Percentiles rank a stretch among this genome's conserved stretches.
Conservation (phyloP, 2,888 invertebrate genomes). For the Folsomia candida region DNA sequence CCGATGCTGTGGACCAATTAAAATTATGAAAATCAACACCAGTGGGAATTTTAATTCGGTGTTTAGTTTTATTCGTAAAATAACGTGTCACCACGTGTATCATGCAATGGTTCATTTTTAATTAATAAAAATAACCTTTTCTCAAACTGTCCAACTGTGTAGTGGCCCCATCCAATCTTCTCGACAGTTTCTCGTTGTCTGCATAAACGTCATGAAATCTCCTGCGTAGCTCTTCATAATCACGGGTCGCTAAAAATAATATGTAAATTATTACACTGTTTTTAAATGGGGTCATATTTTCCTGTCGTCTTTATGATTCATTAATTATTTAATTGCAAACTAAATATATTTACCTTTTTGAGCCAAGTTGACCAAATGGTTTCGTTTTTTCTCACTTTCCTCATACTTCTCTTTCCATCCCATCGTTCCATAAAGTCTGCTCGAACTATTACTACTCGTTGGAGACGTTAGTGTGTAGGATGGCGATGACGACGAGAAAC, state of each 20-base stretch:
- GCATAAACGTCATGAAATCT: slow-evolving; percentile 63
- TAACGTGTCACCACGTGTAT: not conserved
- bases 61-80: not conserved
- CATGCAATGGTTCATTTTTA: not conserved
- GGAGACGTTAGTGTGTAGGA: not conserved
- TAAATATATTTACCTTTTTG: slow-evolving; percentile 63
- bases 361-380: slow-evolving; percentile 65
- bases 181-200: slow-evolving; percentile 62
- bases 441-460: slow-evolving; percentile 1
- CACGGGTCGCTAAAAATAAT: slow-evolving; percentile 60
- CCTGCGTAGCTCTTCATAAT: slow-evolving; percentile 64
- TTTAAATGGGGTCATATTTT: not conserved
- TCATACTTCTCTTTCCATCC: slow-evolving; percentile 69
- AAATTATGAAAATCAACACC: not conserved
- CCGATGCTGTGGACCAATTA: slow-evolving; percentile 61
- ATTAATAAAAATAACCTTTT: slow-evolving; percentile 53
- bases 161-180: slow-evolving; percentile 59
- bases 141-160: slow-evolving; percentile 62
- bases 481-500: not conserved
- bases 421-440: slow-evolving; percentile 37
- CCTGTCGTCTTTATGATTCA: not conserved
- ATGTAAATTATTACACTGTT: too few species aligned
- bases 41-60: too few species aligned
- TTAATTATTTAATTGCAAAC: slow-evolving; percentile 4
- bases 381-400: slow-evolving; percentile 68